phyloP scores from a whole-genome alignment of 2,888 invertebrate species.

The Harpalus rufipes region DNA sequence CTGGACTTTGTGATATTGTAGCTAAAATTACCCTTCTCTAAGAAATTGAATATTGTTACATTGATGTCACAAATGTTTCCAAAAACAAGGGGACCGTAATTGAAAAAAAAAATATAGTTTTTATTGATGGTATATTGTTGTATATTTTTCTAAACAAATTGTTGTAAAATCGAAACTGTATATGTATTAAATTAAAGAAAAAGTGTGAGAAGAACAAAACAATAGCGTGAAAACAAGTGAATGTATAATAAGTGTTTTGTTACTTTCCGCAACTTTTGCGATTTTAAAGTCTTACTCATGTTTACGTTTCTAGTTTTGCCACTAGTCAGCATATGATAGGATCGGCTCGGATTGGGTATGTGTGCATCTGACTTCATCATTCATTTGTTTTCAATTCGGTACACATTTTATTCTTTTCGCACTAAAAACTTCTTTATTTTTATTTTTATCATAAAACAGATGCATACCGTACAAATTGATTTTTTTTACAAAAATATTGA shows the following conservation, averaged over 20 bases:
- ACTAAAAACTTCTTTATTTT: conserved; percentile 32
- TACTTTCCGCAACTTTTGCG: conserved; percentile 31
- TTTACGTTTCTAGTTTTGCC: conserved; percentile 75
- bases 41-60: neutral
- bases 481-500: conserved; percentile 19
- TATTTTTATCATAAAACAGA: conserved; percentile 21
- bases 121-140: neutral
- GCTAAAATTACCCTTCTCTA: neutral
- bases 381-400: conserved; percentile 42
- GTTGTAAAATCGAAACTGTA: too few relatives aligned
- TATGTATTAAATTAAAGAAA: neutral
- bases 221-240: conserved; percentile 28
- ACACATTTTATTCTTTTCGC: conserved; percentile 38
- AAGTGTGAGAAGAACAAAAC: conserved; percentile 38
- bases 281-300: conserved; percentile 56
- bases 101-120: neutral
- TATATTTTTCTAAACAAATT: neutral
- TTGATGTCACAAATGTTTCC: neutral
- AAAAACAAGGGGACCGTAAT: neutral
- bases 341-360: conserved; percentile 62
- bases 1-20: too few relatives aligned
- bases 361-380: conserved; percentile 42
- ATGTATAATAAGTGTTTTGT: conserved; percentile 41
- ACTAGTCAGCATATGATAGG: conserved; percentile 74
- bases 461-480: conserved; percentile 20